Evolutionary conservation across 2,888 invertebrate species (phyloP).

Genomic region (Heliconius sara): DNA sequence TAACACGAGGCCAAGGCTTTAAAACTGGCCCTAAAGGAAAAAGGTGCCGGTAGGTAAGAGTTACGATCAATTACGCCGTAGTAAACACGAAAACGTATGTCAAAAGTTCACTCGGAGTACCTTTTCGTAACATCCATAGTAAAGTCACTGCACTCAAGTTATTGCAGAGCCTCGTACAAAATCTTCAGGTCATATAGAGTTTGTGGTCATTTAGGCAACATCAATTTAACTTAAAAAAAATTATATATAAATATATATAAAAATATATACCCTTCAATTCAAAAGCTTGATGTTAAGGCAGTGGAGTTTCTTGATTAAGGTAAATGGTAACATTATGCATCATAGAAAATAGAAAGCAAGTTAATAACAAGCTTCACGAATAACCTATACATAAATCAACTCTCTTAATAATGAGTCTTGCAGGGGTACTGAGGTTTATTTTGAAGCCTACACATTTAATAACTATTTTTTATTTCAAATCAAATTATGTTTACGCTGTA

Average conservation of each 20-base stretch:
- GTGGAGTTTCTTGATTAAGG: background rate
- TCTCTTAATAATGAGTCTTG: slow-evolving; percentile 3
- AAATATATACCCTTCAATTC: background rate
- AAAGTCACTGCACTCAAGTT: background rate
- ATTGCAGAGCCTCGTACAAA: background rate
- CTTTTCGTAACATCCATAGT: background rate
- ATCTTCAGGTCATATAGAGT: too few relatives aligned
- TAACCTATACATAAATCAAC: background rate
- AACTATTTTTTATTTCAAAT: too few relatives aligned
- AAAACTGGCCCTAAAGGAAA: background rate
- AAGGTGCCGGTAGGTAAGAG: background rate
- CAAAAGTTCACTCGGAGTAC: background rate
- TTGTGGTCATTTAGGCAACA: too few relatives aligned
- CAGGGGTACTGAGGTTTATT: background rate
- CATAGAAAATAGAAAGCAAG: slow-evolving; percentile 12
- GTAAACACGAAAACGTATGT: background rate
- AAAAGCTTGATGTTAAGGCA: background rate
- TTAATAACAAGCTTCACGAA: background rate
- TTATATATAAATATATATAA: too few relatives aligned
- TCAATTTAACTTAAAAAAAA: background rate
- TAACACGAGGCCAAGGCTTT: too few relatives aligned
- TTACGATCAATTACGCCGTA: background rate
- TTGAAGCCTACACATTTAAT: background rate
- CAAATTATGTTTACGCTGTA: too few relatives aligned
- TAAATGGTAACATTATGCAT: background rate